Evolutionary conservation across 1,140 invertebrate species (phyloP), one percentile per base, ranked within the genome.

Genomic region (Bombus balteatus): DNA sequence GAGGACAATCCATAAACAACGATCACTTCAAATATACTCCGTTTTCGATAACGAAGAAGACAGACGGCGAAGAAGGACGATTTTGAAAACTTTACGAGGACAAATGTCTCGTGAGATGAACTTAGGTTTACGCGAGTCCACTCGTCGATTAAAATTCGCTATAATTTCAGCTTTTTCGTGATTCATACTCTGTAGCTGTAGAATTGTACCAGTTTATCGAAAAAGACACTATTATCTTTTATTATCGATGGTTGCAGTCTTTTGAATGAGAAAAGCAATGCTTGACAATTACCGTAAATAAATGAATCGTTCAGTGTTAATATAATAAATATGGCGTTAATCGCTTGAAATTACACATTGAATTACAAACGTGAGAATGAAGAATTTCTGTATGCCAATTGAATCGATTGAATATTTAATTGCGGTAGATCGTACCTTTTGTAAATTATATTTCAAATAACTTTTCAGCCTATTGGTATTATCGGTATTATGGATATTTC

Each of bases 231-330:
- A 0, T n/a, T n/a, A 2, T 28, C 1, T 62, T 13, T 1, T 25
- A 5, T 13, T 0, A 28, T n/a, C 4, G 12, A n/a, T n/a, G 0
- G 0, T 62, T 1, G 22, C 25, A 62, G 22, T n/a, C 2, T 28
- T 57, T 62, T 13, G 3, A n/a, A 62, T 0, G 25, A 22, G 28
- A 13, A 13, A 13, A n/a, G 12, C 28, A 13, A 53, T 8, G 47
- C 0, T 53, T 0, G 2, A 22, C 6, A 0, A 53, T 22, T 5
- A 6, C 3, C 15, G 47, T 53, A 53, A 53, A 6, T 6, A 18
- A 53, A 22, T 53, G 0, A 22, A 53, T 47, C 0, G 0, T 18
- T 47, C 5, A 1, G 0, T 18, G 18, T 53, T 53, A 0, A 22
- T 8, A 22, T 22, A 22, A 53, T 53, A 18, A 32, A 18, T 53